These are phyloP conservation scores for Dorcus hopei DNA, from an alignment of 2,888 invertebrate species.

Conservation along the genomic window DNA sequence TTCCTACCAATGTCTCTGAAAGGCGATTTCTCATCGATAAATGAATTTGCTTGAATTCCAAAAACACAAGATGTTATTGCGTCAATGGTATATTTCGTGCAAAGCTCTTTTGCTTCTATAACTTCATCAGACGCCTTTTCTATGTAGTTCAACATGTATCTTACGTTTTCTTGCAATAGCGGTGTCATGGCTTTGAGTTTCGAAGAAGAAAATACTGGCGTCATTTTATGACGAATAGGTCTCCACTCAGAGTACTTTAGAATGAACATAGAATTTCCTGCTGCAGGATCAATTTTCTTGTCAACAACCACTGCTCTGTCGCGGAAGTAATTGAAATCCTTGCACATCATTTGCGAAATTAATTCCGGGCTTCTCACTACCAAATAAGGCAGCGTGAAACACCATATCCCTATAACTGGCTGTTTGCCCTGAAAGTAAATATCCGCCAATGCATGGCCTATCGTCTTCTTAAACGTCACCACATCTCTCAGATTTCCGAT, in stretches of 20 bases:
- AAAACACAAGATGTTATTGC: conserved; percentile 47
- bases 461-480: neutral
- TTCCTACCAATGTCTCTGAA: conserved; percentile 38
- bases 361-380: neutral
- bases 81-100: conserved; percentile 44
- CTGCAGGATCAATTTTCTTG: too few relatives aligned
- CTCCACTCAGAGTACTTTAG: too few relatives aligned
- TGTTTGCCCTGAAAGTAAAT: neutral
- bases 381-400: neutral
- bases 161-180: too few relatives aligned
- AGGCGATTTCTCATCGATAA: conserved; percentile 36
- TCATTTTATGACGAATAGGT: too few relatives aligned
- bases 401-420: neutral
- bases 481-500: neutral
- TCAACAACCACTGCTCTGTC: too few relatives aligned
- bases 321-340: neutral
- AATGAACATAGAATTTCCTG: too few relatives aligned
- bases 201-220: too few relatives aligned
- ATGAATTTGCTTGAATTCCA: conserved; percentile 43
- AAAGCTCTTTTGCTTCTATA: conserved; percentile 29
- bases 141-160: neutral
- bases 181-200: too few relatives aligned
- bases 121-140: neutral
- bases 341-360: neutral
- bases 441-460: neutral